A percentile compares a stretch with the other conserved stretches of the same genome.
Conservation (phyloP, 2,797 vertebrate species). For the Siniperca scherzeri region DNA sequence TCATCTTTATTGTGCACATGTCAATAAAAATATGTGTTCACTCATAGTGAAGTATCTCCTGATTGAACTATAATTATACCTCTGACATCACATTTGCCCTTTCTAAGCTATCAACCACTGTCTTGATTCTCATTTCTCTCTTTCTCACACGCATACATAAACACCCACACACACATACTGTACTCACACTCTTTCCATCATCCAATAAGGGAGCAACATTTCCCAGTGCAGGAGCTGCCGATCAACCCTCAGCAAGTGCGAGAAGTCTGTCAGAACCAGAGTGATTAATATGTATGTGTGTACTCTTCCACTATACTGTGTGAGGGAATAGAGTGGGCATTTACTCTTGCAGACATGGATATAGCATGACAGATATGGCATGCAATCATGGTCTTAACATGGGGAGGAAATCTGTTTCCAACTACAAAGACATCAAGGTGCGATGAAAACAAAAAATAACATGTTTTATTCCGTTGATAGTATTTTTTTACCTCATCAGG, state of each 20-base stretch:
- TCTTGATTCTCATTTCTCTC: neutral
- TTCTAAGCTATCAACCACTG: neutral
- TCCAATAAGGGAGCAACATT: constrained; percentile 60
- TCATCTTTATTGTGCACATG: too few species aligned
- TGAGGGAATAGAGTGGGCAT: constrained; percentile 31
- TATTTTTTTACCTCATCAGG: neutral
- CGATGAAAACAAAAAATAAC: neutral
- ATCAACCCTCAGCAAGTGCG: constrained; percentile 56
- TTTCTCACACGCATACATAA: neutral
- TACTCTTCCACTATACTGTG: constrained; percentile 13
- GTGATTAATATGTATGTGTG: constrained; percentile 71
- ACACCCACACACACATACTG: neutral
- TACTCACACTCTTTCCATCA: constrained; percentile 29
- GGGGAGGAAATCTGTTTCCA: neutral
- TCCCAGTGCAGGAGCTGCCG: constrained; percentile 52
- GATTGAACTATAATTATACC: neutral
- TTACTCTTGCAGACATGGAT: constrained; percentile 2
- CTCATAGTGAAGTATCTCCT: too few species aligned
- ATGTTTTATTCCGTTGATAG: neutral
- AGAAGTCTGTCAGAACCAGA: constrained; percentile 39
- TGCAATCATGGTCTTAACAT: constrained; percentile 17
- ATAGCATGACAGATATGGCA: constrained; percentile 15
- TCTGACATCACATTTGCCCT: constrained; percentile 11
- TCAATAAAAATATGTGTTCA: too few species aligned
- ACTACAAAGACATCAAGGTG: neutral